Evolutionary conservation across 1,140 invertebrate species (phyloP).

Genomic region (Aphis gossypii): DNA sequence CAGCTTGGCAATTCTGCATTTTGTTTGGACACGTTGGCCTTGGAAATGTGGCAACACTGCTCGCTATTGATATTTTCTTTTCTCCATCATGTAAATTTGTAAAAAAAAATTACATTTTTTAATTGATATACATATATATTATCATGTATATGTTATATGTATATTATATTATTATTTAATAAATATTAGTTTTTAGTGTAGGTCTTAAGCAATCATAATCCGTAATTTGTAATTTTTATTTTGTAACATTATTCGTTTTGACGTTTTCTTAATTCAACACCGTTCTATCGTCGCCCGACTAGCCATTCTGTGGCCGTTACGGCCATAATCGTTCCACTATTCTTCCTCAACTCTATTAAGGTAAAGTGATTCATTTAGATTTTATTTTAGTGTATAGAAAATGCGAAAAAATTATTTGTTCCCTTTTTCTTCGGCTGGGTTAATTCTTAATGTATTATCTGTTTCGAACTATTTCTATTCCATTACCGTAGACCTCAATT

Average conservation of each 20-base stretch:
- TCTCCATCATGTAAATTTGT: constrained; percentile 25
- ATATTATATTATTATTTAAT: not conserved
- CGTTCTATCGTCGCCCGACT: not conserved
- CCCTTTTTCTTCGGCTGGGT: not conserved
- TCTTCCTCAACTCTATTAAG: constrained; percentile 36
- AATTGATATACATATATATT: constrained; percentile 35
- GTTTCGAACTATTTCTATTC: not conserved
- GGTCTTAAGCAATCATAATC: not conserved
- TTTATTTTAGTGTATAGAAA: not conserved
- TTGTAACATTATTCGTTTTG: not conserved
- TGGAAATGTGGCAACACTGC: constrained; percentile 56
- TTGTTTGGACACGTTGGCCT: constrained; percentile 54
- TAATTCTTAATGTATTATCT: not conserved
- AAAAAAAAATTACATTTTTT: constrained; percentile 34
- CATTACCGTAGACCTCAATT: not conserved
- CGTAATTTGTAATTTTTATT: not conserved
- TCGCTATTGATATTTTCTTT: constrained; percentile 56
- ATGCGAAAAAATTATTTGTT: not conserved
- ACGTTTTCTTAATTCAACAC: not conserved
- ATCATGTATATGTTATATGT: not conserved
- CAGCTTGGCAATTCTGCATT: constrained; percentile 55
- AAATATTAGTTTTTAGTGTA: constrained; percentile 21
- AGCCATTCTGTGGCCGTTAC: constrained; percentile 27
- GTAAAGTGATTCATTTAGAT: not conserved
- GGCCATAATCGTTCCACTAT: constrained; percentile 13